These are phyloP conservation scores for Pseudochirops corinnae DNA, from an alignment of 2,797 vertebrate genomes.

Conservation along the genomic window DNA sequence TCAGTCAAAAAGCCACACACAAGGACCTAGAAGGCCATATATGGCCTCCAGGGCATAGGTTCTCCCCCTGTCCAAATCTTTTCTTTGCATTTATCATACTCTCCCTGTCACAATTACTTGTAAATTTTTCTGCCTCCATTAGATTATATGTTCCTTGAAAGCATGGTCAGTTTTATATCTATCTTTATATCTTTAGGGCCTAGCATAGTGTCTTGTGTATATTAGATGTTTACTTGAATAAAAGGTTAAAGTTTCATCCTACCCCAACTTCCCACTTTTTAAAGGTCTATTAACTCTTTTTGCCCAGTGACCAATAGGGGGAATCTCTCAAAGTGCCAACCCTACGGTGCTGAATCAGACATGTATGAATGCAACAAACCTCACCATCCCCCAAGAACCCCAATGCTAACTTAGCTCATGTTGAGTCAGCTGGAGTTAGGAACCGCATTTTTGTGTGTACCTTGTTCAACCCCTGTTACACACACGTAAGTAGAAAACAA, in stretches of 20 bases:
- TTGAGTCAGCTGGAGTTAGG: background rate
- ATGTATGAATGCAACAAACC: background rate
- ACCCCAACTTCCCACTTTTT: background rate
- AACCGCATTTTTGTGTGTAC: background rate
- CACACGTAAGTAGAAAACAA: background rate
- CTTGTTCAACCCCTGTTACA: background rate
- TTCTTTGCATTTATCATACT: background rate
- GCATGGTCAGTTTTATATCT: background rate
- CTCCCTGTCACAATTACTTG: background rate
- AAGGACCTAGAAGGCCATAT: no score
- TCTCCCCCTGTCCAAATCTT: background rate
- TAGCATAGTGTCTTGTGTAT: background rate
- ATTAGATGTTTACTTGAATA: background rate
- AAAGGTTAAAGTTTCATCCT: background rate
- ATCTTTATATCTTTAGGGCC: background rate
- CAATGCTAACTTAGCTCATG: background rate
- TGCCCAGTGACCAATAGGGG: background rate
- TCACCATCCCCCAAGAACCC: background rate
- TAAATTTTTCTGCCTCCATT: background rate
- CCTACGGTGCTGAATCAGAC: background rate
- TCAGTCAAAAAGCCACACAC: no score
- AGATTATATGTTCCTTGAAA: background rate
- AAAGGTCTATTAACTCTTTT: background rate
- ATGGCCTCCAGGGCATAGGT: no score
- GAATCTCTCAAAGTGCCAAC: background rate